These are phyloP conservation scores for Saguinus imperator DNA, from an alignment of 2,113 vertebrate species.

Conservation along the genomic window DNA sequence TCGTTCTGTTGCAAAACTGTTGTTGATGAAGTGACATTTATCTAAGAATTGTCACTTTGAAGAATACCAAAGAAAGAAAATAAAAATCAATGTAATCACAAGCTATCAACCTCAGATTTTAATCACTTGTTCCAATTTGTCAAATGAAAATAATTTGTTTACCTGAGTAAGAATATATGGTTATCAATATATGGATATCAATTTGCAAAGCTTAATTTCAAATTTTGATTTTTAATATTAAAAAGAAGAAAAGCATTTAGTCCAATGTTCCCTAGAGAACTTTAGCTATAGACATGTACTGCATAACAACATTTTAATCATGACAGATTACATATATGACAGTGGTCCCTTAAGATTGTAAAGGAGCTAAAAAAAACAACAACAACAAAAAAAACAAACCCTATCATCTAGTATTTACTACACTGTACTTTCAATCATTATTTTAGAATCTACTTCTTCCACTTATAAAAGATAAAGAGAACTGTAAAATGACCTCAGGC, in stretches of 20 bases:
- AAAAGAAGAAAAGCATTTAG: not conserved
- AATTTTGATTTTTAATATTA: conserved; percentile 50
- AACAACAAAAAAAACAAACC: not conserved
- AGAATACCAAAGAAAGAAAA: conserved; percentile 75
- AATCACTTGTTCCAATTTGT: conserved; percentile 63
- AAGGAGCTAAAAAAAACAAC: not conserved
- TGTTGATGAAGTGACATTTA: conserved; percentile 66
- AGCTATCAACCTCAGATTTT: conserved; percentile 78
- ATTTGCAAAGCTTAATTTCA: conserved; percentile 56
- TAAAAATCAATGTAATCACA: conserved; percentile 80
- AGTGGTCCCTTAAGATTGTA: not conserved
- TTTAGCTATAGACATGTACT: not conserved
- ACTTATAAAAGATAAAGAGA: not conserved
- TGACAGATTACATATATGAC: not conserved
- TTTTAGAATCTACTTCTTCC: not conserved
- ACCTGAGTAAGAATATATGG: conserved; percentile 26
- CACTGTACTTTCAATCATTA: not conserved
- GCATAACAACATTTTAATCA: not conserved
- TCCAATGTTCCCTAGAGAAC: conserved; percentile 28
- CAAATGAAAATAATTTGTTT: conserved; percentile 75
- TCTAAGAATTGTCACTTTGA: conserved; percentile 71
- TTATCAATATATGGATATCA: not conserved
- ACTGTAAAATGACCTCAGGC: not conserved
- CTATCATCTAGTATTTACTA: not conserved
- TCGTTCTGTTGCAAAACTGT: conserved; percentile 36